These are phyloP conservation scores for Meloe dianella DNA, from an alignment of 2,888 invertebrate species.

Conservation along the genomic window DNA sequence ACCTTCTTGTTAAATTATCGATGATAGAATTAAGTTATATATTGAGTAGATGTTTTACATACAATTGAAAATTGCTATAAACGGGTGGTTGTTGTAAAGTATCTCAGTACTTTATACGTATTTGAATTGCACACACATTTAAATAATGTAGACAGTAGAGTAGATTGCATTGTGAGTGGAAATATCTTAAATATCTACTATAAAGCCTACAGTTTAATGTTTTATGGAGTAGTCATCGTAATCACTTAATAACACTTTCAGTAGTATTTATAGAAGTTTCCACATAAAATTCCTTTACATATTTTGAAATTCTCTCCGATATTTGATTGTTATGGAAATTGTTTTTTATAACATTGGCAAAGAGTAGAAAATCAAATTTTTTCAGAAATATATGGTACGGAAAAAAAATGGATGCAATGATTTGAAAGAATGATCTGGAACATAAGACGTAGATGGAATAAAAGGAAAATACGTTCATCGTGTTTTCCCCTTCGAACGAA, in stretches of 20 bases:
- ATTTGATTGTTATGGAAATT: not conserved
- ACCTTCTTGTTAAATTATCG: not conserved
- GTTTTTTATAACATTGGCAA: not conserved
- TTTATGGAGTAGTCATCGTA: not conserved
- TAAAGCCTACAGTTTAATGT: not conserved
- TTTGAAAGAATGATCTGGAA: not conserved
- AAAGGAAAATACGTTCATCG: not conserved
- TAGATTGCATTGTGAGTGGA: not conserved
- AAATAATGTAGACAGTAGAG: not conserved
- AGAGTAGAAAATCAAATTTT: not conserved
- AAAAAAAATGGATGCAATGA: not conserved
- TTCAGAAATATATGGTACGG: not conserved
- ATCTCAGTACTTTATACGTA: too few species aligned
- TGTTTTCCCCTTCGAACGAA: not conserved
- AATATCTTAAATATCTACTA: not conserved
- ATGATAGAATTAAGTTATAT: not conserved
- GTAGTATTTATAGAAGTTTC: not conserved
- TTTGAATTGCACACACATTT: not conserved
- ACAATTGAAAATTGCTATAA: not conserved
- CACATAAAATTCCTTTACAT: not conserved
- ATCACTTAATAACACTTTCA: conserved; percentile 6
- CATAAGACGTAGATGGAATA: not conserved
- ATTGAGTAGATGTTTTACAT: not conserved
- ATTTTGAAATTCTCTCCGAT: not conserved
- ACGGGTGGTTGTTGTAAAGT: not conserved